phyloP scores from a whole-genome alignment of 1,140 invertebrate genomes.

The Drosophila auraria region DNA sequence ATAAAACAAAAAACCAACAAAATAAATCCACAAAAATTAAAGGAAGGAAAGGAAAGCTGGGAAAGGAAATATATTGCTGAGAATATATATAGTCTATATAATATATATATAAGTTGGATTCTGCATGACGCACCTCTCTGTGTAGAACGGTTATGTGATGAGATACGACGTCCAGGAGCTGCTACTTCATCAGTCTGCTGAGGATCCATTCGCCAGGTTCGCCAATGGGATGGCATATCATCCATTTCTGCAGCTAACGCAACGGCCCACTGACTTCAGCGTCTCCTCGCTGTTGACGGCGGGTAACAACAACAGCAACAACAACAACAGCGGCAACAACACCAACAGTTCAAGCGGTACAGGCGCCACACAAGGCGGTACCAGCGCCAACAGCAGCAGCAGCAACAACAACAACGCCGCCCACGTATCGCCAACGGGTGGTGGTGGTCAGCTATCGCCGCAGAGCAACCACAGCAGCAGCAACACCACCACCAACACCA shows the following conservation, averaged over 20 bases:
- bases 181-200: slow-evolving; percentile 88
- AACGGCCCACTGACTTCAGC: slow-evolving; percentile 95
- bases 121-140: slow-evolving; percentile 75
- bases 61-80: slow-evolving; percentile 16
- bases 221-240: slow-evolving; percentile 89
- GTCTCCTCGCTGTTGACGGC: slow-evolving; percentile 94
- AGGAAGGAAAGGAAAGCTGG: background rate
- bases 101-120: slow-evolving; percentile 21
- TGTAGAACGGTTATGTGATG: slow-evolving; percentile 85
- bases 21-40: background rate
- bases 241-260: slow-evolving; percentile 89
- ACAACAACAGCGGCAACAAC: slow-evolving; percentile 23
- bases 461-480: slow-evolving; percentile 72
- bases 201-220: slow-evolving; percentile 87
- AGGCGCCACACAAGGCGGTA: slow-evolving; percentile 6
- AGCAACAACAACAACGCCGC: slow-evolving; percentile 33
- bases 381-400: slow-evolving; percentile 25
- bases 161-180: slow-evolving; percentile 87
- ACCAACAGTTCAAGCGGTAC: slow-evolving; percentile 16
- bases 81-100: slow-evolving; percentile 11
- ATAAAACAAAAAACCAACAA: slow-evolving; percentile 13
- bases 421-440: slow-evolving; percentile 54
- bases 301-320: slow-evolving; percentile 81
- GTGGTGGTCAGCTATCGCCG: slow-evolving; percentile 65
- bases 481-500: slow-evolving; percentile 66